Base-by-base conservation (phyloP, 64 coral and sea anemone species). In the Stylophora pistillata region DNA sequence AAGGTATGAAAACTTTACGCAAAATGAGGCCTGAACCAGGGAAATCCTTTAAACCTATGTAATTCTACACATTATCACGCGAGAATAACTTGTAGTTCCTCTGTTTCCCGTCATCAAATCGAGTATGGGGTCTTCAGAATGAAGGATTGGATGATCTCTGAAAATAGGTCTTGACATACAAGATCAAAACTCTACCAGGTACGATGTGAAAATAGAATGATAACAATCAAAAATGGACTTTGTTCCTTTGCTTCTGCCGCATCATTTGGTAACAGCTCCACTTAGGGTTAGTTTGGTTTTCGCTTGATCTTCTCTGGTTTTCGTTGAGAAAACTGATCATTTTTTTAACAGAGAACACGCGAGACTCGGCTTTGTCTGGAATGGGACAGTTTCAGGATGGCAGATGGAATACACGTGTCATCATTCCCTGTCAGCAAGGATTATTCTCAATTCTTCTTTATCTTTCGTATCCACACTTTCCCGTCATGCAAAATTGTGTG, bases 391-490 rank as follows among this genome's bases (percentile, higher is more conserved):
- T 53, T 62, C 65, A 21, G 34, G 80, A 64, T 4, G 69, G 80
- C 32, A 84, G 80, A 84, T 84, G 80, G 32, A 18, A 20, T 62
- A n/a, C 80, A 84, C 79, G 13, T 84, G 80, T 70, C 80, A 84
- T 84, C 47, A 53, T 41, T 70, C 32, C 61, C 27, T 84, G 80
- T 84, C 80, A 84, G 62, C 80, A 33, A 53, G 80, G 80, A 84
- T 84, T 66, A 84, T 84, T 63, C 80, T 41, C 32, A 52, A 63
- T 62, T 84, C 69, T 18, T 31, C 80, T 84, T 84, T 84, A 84
- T 84, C 80, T 84, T 26, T 84, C 11, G 30, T 23, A 17, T 64
- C 25, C 60, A 84, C 53, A 7, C 33, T 69, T 84, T 13, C 65
- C 79, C 1, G 29, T 69, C 80, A 84, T 84, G 80, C 80, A 84